A percentile compares a stretch with the other conserved stretches of the same genome.
phyloP scores from a whole-genome alignment of 1,140 invertebrate genomes.

The Gonioctena quinquepunctata region DNA sequence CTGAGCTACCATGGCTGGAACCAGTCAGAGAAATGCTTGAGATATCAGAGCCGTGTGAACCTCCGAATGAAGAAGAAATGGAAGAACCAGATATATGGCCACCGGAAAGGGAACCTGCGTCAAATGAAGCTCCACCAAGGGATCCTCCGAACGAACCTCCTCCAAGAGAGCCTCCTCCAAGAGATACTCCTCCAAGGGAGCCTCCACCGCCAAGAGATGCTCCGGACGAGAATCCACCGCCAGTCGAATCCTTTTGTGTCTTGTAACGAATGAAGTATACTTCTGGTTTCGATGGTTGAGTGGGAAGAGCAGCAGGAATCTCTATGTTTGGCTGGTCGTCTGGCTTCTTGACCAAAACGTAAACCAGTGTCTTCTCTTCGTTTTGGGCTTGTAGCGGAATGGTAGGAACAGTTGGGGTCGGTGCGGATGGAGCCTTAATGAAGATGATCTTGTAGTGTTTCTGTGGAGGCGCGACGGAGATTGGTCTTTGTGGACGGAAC shows the following conservation, averaged over 20 bases:
- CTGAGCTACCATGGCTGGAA: constrained; percentile 32
- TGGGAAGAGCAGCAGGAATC: constrained; percentile 74
- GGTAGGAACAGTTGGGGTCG: constrained; percentile 73
- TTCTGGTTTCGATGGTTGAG: constrained; percentile 81
- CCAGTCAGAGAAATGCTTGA: background rate
- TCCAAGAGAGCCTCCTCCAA: constrained; percentile 48
- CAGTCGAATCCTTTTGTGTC: constrained; percentile 72
- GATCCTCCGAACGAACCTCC: constrained; percentile 44
- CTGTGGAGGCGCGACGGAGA: constrained; percentile 65
- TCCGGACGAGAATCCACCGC: constrained; percentile 55
- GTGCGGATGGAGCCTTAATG: constrained; percentile 82
- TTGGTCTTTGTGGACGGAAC: constrained; percentile 61
- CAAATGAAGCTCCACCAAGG: constrained; percentile 31
- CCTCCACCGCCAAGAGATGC: constrained; percentile 48
- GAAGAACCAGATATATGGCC: background rate
- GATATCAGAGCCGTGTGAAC: background rate
- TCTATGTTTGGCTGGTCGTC: constrained; percentile 77
- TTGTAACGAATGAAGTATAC: constrained; percentile 91
- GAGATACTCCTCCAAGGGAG: constrained; percentile 46
- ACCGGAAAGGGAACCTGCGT: constrained; percentile 24
- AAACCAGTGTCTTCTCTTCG: constrained; percentile 87
- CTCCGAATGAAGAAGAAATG: constrained; percentile 2
- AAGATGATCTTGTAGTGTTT: constrained; percentile 90
- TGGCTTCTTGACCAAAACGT: constrained; percentile 84
- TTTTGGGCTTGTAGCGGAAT: constrained; percentile 67